Evolutionary conservation across 53 echinoderm and acorn worm species (phyloP).

Genomic region (Glandiceps talaboti): DNA sequence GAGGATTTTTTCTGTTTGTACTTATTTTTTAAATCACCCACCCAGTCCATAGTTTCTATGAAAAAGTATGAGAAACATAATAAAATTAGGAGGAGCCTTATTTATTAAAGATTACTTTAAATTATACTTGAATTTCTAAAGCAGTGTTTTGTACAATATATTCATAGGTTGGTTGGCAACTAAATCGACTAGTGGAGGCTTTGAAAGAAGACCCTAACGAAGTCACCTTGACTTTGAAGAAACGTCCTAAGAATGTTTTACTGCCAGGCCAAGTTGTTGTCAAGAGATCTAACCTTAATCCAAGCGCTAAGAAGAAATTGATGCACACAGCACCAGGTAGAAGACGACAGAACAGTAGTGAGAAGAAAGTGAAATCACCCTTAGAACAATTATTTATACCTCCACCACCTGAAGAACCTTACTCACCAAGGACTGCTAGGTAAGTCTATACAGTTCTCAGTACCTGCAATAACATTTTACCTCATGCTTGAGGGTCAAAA

Average conservation of each 20-base stretch:
- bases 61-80: too few species aligned
- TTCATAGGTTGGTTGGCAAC: slow-evolving; percentile 79
- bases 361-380: neutral
- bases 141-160: too few species aligned
- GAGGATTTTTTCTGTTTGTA: too few species aligned
- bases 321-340: neutral
- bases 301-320: neutral
- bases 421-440: neutral
- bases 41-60: too few species aligned
- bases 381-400: neutral
- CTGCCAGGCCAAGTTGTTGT: slow-evolving; percentile 57
- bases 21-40: too few species aligned
- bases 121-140: too few species aligned
- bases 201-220: slow-evolving; percentile 49
- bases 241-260: slow-evolving; percentile 64
- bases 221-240: slow-evolving; percentile 71
- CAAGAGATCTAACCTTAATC: neutral
- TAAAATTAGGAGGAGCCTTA: too few species aligned
- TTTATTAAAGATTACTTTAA: too few species aligned
- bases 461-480: too few species aligned
- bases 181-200: slow-evolving; percentile 63
- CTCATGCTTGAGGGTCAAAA: too few species aligned
- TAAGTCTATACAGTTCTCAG: neutral
- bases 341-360: neutral
- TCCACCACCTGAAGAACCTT: neutral